Evolutionary conservation across 1,140 invertebrate species (phyloP).

Genomic region (Ruditapes philippinarum): DNA sequence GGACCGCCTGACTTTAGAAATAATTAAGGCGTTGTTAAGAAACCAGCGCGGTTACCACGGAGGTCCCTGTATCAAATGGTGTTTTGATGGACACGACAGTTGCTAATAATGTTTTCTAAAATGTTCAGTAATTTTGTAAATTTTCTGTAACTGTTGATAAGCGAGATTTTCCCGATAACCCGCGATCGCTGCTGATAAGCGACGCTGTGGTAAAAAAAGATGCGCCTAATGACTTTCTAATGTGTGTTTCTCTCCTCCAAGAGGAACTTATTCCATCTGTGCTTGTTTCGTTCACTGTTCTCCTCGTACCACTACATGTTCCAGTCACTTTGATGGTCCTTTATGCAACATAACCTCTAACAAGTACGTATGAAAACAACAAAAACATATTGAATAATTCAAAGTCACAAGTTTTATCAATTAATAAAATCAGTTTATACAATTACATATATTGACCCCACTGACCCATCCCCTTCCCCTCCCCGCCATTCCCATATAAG

Average conservation of each 20-base stretch:
- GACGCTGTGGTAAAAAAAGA: slow-evolving; percentile 42
- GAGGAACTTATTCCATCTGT: not conserved
- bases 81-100: slow-evolving; percentile 52
- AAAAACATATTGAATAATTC: too few relatives aligned
- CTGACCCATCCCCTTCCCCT: too few relatives aligned
- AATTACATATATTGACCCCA: too few relatives aligned
- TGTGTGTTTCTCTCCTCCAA: not conserved
- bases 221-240: slow-evolving; percentile 33
- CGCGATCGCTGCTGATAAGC: slow-evolving; percentile 22
- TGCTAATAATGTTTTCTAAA: slow-evolving; percentile 54
- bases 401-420: too few relatives aligned
- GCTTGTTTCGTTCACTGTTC: not conserved
- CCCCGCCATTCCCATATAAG: too few relatives aligned
- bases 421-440: too few relatives aligned
- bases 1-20: not conserved
- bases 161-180: slow-evolving; percentile 35
- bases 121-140: slow-evolving; percentile 61
- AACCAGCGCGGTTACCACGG: not conserved
- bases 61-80: slow-evolving; percentile 33
- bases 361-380: too few relatives aligned
- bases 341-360: too few relatives aligned
- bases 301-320: too few relatives aligned
- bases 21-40: slow-evolving; percentile 23
- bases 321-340: too few relatives aligned
- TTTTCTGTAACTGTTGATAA: slow-evolving; percentile 59